Base-by-base conservation (phyloP, 1,140 invertebrate species). In the Papilio polyxenes region DNA sequence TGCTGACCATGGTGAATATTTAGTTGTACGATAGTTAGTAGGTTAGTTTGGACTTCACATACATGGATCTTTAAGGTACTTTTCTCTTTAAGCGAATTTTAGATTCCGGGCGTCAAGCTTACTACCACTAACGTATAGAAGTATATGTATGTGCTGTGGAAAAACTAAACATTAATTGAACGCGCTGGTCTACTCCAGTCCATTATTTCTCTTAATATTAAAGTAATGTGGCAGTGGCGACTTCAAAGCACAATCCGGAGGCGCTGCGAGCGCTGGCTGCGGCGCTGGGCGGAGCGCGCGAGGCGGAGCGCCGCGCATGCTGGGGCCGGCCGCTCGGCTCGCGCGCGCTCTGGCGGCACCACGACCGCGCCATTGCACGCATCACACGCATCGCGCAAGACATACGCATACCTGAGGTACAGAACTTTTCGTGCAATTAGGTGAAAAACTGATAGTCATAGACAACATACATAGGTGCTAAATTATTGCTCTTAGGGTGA, bases 291-390 rank as follows among this genome's bases (percentile, higher is more conserved):
- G 96, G 97, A 4, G 94, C 98, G 81, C 95, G 97, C 6, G 95
- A 95, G 85, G 94, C 95, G 82, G 95, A 96, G 88, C 92, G 96
- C 49, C 94, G 95, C 53, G 95, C 96, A 37, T 98, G 97, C 93
- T 98, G 97, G 98, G 97, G 98, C 81, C 96, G 97, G 75, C 97
- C 98, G 65, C 92, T 99, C 37, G 98, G 98, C 31, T 98, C 97
- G 51, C 96, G 97, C 59, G 96, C 97, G 82, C 95, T 99, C 13
- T 99, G 98, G 98, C 96, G 98, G 77, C 97, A 98, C 88, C 98
- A 99, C 90, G 95, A 97, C 85, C 96, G 96, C 81, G 97, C 97
- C 81, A 97, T 99, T 83, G 96, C 97, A 83, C 95, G 97, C 85
- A 98, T 99, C 88, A 95, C 97, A 83, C 95, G 96, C 82, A 98